Evolutionary conservation across 2,113 vertebrate genomes (phyloP).

Genomic region (Odocoileus hemionus): DNA sequence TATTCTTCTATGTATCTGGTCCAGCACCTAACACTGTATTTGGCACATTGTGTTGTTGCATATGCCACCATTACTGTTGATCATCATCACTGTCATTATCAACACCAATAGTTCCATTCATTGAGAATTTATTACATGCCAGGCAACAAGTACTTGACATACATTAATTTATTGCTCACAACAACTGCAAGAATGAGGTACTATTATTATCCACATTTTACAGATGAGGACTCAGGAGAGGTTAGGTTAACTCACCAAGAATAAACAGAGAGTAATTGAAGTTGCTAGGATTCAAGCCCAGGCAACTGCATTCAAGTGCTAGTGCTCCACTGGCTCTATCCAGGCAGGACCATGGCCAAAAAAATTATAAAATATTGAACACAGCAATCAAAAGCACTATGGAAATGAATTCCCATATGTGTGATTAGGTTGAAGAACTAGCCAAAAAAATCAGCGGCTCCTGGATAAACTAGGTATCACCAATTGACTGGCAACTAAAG

Average conservation of each 20-base stretch:
- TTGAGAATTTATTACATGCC: neutral
- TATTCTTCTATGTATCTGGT: neutral
- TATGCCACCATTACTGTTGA: neutral
- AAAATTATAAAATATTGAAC: constrained; percentile 14
- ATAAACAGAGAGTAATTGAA: neutral
- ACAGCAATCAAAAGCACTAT: constrained; percentile 15
- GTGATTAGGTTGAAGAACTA: neutral
- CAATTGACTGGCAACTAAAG: neutral
- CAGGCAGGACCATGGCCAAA: neutral
- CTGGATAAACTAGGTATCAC: neutral
- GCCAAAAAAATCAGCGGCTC: neutral
- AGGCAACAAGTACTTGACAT: neutral
- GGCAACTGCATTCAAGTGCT: neutral
- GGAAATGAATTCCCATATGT: neutral
- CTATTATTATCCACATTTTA: neutral
- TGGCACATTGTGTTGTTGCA: neutral
- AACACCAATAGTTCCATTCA: neutral
- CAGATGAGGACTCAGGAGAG: neutral
- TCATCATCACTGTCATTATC: neutral
- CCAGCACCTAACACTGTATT: neutral
- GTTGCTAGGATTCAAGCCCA: neutral
- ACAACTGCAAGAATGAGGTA: neutral
- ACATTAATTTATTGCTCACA: neutral
- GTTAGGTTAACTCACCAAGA: neutral
- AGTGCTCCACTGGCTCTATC: neutral